These are phyloP conservation scores for Heliconius melpomene DNA, from an alignment of 1,140 invertebrate species.

Conservation along the genomic window DNA sequence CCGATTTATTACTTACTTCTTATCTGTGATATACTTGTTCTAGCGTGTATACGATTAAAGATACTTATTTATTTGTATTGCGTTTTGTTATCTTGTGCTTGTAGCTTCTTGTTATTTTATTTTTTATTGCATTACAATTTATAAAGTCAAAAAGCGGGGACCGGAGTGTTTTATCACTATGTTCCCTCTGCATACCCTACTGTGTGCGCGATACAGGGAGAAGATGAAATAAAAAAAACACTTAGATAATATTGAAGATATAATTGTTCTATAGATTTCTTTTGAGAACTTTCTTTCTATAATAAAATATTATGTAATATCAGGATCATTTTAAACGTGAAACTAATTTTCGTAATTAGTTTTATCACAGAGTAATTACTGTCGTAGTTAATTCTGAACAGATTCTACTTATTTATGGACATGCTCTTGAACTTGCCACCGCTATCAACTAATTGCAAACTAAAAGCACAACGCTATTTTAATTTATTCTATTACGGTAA, in stretches of 20 bases:
- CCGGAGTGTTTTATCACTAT: too few relatives aligned
- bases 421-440: slow-evolving; percentile 71
- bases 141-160: too few relatives aligned
- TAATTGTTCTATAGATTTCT: too few relatives aligned
- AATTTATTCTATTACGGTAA: slow-evolving; percentile 43
- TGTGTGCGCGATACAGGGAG: too few relatives aligned
- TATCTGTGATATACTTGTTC: slow-evolving; percentile 61
- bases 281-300: not conserved
- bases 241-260: too few relatives aligned
- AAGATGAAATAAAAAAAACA: too few relatives aligned
- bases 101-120: not conserved
- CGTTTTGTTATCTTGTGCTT: not conserved
- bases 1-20: slow-evolving; percentile 61
- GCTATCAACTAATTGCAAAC: slow-evolving; percentile 51
- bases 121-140: not conserved
- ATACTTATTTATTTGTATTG: slow-evolving; percentile 16
- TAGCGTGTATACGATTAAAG: slow-evolving; percentile 44
- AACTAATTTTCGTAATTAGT: not conserved
- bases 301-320: not conserved
- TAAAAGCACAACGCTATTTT: slow-evolving; percentile 49
- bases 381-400: slow-evolving; percentile 32
- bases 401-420: slow-evolving; percentile 43
- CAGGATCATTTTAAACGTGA: not conserved
- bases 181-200: too few relatives aligned
- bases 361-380: slow-evolving; percentile 52